A percentile compares a stretch with the other conserved stretches of the same genome.
Evolutionary conservation across 2,888 invertebrate genomes (phyloP).

Genomic region (Habroteleia sp.): DNA sequence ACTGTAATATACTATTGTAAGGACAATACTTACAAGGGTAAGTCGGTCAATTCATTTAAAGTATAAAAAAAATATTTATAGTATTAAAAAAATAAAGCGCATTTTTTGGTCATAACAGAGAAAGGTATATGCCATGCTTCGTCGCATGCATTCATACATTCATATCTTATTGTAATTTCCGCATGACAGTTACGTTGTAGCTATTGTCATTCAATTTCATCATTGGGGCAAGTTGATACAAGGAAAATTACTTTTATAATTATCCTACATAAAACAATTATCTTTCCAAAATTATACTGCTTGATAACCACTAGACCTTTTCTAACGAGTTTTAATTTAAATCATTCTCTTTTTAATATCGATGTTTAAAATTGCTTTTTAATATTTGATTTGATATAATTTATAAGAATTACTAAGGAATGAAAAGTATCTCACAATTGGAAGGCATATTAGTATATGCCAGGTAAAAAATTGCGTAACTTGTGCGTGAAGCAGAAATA

Average conservation of each 20-base stretch:
- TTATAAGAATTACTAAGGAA: too few relatives aligned
- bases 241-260: constrained; percentile 49
- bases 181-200: constrained; percentile 49
- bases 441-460: constrained; percentile 1
- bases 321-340: too few relatives aligned
- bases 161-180: constrained; percentile 58
- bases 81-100: too few relatives aligned
- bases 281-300: too few relatives aligned
- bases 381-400: too few relatives aligned
- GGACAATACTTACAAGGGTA: too few relatives aligned
- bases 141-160: constrained; percentile 46
- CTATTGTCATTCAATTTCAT: constrained; percentile 59
- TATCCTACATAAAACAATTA: constrained; percentile 3
- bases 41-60: too few relatives aligned
- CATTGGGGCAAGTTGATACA: constrained; percentile 47
- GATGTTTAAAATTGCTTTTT: too few relatives aligned
- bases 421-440: neutral
- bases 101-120: constrained; percentile 41
- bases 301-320: too few relatives aligned
- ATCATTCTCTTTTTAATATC: too few relatives aligned
- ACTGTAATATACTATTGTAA: too few relatives aligned
- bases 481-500: constrained; percentile 43
- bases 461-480: constrained; percentile 24
- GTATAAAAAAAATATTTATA: too few relatives aligned
- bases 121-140: constrained; percentile 50